Evolutionary conservation across 2,888 invertebrate genomes (phyloP), one percentile per base, ranked within the genome.

Genomic region (Lasiommata megera): DNA sequence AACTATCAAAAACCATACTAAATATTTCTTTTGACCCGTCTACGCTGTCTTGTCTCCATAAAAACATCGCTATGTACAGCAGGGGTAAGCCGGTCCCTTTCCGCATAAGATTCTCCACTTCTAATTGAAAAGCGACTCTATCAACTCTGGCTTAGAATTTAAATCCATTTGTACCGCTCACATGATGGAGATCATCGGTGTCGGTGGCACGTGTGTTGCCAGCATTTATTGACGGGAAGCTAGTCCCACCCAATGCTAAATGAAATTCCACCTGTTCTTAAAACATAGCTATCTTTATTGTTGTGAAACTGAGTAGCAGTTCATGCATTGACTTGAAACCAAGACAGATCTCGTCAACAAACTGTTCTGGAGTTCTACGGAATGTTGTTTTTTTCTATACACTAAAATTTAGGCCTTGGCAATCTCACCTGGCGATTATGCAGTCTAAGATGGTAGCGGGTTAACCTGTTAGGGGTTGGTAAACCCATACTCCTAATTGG

Each of bases 121-220:
- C 3, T 66, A 68, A 47, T 6, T 52, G 6, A 80, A 77, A 75
- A 59, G 58, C 17, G 56, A 61, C 74, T 71, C 70, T 81, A 55
- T 6, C 0, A 7, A 6, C 12, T 0, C 3, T 0, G 3, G 0
- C 18, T 29, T 63, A 62, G 38, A 57, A 1, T 0, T 37, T 70
- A 66, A 67, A 60, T 61, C 56, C 17, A 61, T 34, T 69, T 62
- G 70, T 18, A 37, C 9, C 1, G 17, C 18, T 11, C 48, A 67
- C 68, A 73, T 66, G 64, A 67, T 64, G 66, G 77, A 79, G 82
- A 84, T 84, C 85, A 84, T 82, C 84, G 80, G 80, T 77, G 79
- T 82, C 77, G 79, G 75, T 72, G 80, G 80, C 88, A 88, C 87
- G 85, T 87, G 84, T 87, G 88, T 80, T 80, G 80, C 83, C 74